These are phyloP conservation scores for Pangasianodon gigas DNA, from an alignment of 2,113 vertebrate genomes.

Conservation along the genomic window DNA sequence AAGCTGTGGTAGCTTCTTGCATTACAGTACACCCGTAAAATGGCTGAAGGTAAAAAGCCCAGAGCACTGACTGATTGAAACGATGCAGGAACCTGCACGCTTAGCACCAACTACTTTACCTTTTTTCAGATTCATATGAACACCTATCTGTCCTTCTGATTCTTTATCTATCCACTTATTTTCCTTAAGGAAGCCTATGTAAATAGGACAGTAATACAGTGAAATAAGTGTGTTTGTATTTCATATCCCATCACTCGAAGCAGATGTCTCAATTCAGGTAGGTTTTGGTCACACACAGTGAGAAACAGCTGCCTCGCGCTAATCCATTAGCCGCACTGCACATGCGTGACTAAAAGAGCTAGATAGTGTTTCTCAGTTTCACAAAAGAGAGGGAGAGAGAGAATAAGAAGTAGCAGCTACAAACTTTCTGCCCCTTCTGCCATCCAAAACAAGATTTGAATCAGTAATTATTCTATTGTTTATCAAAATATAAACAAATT, in stretches of 20 bases:
- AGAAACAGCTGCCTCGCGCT: constrained; percentile 44
- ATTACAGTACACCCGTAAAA: background rate
- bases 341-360: constrained; percentile 45
- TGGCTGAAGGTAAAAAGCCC: background rate
- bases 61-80: background rate
- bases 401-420: background rate
- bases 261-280: constrained; percentile 58
- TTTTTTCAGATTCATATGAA: background rate
- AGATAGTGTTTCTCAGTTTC: constrained; percentile 23
- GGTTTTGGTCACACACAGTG: constrained; percentile 45
- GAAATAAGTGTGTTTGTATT: constrained; percentile 21
- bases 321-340: constrained; percentile 49
- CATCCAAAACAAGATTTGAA: constrained; percentile 30
- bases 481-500: constrained; percentile 51
- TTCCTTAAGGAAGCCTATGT: background rate
- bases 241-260: constrained; percentile 35
- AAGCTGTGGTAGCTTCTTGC: background rate
- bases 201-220: background rate
- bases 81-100: background rate
- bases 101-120: background rate
- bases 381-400: constrained; percentile 16
- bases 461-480: constrained; percentile 45
- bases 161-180: background rate
- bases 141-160: background rate
- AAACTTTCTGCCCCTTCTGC: constrained; percentile 35